Evolutionary conservation across 2,797 vertebrate species (phyloP).

Genomic region (Lithobates sylvaticus): DNA sequence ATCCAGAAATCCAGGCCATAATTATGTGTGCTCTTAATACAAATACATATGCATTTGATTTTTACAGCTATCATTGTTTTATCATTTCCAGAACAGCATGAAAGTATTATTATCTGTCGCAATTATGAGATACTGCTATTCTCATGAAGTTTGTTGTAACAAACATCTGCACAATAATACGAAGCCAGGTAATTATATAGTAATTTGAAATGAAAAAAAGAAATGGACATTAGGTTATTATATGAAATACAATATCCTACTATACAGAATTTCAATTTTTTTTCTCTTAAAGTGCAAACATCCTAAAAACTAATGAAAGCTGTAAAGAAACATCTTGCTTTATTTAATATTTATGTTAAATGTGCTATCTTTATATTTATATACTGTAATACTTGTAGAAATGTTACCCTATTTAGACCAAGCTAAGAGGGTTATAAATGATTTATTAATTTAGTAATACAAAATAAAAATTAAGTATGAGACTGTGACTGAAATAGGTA

Average conservation of each 20-base stretch:
- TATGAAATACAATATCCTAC: background rate
- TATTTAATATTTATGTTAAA: slow-evolving; percentile 18
- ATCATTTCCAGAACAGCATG: too few relatives aligned
- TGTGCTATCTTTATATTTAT: slow-evolving; percentile 37
- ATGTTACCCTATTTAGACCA: slow-evolving; percentile 8
- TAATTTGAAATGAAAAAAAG: background rate
- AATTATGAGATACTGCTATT: too few relatives aligned
- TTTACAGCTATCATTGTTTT: too few relatives aligned
- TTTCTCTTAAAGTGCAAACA: background rate
- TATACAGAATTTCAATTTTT: background rate
- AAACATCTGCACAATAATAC: too few relatives aligned
- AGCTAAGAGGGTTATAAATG: slow-evolving; percentile 28
- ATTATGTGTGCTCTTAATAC: too few relatives aligned
- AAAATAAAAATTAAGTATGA: slow-evolving; percentile 53
- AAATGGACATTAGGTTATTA: background rate
- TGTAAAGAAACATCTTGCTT: background rate
- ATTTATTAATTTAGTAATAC: slow-evolving; percentile 51
- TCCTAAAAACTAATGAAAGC: background rate
- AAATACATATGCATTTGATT: too few relatives aligned
- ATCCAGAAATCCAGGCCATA: too few relatives aligned
- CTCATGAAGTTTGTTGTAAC: too few relatives aligned
- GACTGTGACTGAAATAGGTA: slow-evolving; percentile 21
- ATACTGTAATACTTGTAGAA: slow-evolving; percentile 24
- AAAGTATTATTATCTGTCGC: too few relatives aligned
- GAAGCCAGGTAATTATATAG: background rate